A percentile compares a stretch with the other conserved stretches of the same genome.
Evolutionary conservation across 2,797 vertebrate genomes (phyloP).

Genomic region (Austrolebias charrua): DNA sequence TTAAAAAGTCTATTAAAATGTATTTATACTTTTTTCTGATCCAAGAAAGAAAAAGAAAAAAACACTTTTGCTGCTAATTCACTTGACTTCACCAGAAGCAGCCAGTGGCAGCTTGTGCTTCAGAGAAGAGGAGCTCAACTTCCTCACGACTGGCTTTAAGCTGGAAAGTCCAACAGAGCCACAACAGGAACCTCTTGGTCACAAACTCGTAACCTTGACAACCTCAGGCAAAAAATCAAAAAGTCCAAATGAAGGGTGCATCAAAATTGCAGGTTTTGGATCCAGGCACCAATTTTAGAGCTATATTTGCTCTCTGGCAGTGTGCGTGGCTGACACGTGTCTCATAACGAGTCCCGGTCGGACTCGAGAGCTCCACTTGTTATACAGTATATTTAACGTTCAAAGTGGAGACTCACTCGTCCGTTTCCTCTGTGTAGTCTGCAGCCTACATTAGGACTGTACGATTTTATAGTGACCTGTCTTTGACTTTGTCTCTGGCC

Average conservation of each 20-base stretch:
- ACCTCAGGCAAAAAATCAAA: constrained; percentile 69
- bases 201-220: constrained; percentile 49
- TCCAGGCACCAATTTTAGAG: constrained; percentile 75
- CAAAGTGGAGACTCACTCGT: constrained; percentile 41
- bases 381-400: constrained; percentile 62
- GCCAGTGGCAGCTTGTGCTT: constrained; percentile 30
- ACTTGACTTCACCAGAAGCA: constrained; percentile 1
- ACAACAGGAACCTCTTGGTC: constrained; percentile 46
- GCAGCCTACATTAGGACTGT: constrained; percentile 1
- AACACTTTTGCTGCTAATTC: neutral
- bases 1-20: neutral
- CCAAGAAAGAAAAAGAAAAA: neutral
- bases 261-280: constrained; percentile 75
- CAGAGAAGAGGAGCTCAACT: constrained; percentile 20
- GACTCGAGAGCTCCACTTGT: constrained; percentile 55
- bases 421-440: constrained; percentile 57
- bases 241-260: constrained; percentile 57
- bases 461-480: constrained; percentile 58
- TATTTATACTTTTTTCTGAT: neutral
- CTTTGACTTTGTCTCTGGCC: constrained; percentile 59
- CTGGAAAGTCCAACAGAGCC: constrained; percentile 43
- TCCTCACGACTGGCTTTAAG: constrained; percentile 43
- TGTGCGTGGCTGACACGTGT: constrained; percentile 48
- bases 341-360: constrained; percentile 58
- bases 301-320: constrained; percentile 77